These are phyloP conservation scores for Scolopax bukidnonensis DNA, from an alignment of 2,797 vertebrate species.

Conservation along the genomic window DNA sequence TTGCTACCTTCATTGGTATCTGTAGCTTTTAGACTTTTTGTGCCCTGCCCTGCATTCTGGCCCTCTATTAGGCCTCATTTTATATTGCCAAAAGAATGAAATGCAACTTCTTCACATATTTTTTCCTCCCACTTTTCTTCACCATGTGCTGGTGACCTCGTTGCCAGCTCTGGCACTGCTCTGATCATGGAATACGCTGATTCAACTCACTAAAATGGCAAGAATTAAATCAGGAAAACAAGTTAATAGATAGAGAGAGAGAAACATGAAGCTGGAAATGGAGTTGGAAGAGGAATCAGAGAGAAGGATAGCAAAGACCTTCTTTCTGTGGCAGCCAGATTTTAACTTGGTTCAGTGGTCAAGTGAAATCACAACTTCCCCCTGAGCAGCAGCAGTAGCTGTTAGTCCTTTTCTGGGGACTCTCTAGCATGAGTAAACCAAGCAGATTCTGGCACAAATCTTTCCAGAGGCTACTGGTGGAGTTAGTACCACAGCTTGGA, in stretches of 20 bases:
- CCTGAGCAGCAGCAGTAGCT: not conserved
- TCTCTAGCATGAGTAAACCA: not conserved
- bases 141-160: not conserved
- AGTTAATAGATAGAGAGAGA: not conserved
- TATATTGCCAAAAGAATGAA: not conserved
- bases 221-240: not conserved
- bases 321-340: not conserved
- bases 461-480: not conserved
- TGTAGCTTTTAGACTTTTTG: fast-evolving
- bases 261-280: not conserved
- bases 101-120: not conserved
- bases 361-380: not conserved
- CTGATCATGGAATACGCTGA: not conserved
- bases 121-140: not conserved
- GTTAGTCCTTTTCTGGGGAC: not conserved
- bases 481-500: not conserved
- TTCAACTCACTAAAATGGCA: not conserved
- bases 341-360: not conserved
- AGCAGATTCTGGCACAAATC: not conserved
- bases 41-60: not conserved
- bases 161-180: not conserved
- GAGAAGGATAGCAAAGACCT: not conserved
- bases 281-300: not conserved
- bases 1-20: not conserved
- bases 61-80: not conserved